Evolutionary conservation across 2,888 invertebrate genomes (phyloP).

Genomic region (Entomobrya multifasciata): DNA sequence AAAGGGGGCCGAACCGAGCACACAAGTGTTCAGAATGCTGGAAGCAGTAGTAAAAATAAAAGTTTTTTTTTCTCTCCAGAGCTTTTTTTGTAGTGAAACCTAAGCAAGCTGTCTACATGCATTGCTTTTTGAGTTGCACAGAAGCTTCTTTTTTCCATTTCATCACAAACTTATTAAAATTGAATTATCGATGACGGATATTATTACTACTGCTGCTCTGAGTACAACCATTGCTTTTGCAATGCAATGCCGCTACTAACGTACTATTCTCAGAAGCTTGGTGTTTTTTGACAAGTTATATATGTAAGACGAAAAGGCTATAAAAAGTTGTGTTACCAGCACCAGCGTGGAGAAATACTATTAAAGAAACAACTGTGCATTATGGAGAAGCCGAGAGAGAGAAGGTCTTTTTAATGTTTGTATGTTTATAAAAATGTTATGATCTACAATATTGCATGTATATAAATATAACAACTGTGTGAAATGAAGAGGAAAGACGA

Average conservation of each 20-base stretch:
- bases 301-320: not conserved
- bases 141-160: not conserved
- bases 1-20: not conserved
- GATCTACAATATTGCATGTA: slow-evolving; percentile 3
- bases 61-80: not conserved
- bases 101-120: not conserved
- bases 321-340: not conserved
- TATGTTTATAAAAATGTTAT: not conserved
- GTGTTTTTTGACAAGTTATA: not conserved
- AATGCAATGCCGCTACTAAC: too few relatives aligned
- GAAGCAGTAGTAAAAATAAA: not conserved
- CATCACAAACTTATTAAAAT: slow-evolving; percentile 41
- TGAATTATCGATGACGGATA: slow-evolving; percentile 43
- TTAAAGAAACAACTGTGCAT: not conserved
- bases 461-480: not conserved
- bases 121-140: not conserved
- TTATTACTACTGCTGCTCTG: not conserved
- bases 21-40: not conserved
- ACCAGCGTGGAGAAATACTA: not conserved
- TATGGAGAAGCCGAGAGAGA: slow-evolving; percentile 19
- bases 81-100: not conserved
- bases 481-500: slow-evolving; percentile 20
- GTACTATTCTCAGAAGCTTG: too few relatives aligned
- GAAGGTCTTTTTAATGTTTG: too few relatives aligned
- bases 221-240: not conserved